Base-by-base conservation (phyloP, 2,797 vertebrate genomes). In the Rhabdomys pumilio region DNA sequence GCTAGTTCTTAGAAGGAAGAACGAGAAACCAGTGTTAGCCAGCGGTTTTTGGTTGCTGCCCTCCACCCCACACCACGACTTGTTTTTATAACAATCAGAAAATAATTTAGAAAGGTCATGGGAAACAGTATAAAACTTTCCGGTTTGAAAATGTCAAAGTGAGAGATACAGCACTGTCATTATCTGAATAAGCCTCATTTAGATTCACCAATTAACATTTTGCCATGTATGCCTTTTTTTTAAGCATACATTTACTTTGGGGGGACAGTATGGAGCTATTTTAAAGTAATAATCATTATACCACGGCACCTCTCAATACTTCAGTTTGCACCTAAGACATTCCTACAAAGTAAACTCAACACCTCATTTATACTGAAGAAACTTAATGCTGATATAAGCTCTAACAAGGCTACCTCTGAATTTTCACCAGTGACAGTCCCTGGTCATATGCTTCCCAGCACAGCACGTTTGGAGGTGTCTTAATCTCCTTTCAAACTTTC, bases 401-500 rank as follows among this genome's bases (percentile, higher is more conserved):
- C 63, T 53, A 80, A n/a, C 26, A 76, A 83, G 75, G 63, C 20
- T 50, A 81, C 22, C 83, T 85, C 63, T 47, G 34, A 76, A 89
- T n/a, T 63, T 38, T 84, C 72, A 13, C 67, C 53, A 80, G 11
- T 1, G 20, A n/a, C 41, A 47, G 67, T 63, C 47, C 63, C 77
- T 88, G 75, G 34, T 85, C 22, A 55, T 38, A 12, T 22, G 55
- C 61, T 24, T 24, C 15, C 3, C 24, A 75, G 11, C 26, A 77
- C 14, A 61, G 31, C 1, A 76, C 13, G 38, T 73, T 29, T 92
- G 41, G 31, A 88, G 19, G 19, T 59, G 67, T 91, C 83, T 93
- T 76, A 57, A 75, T 24, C 93, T 50, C 88, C 57, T 73, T 91
- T 85, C 73, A 91, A 92, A 14, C 55, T 79, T 93, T 83, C 44